Evolutionary conservation across 2,888 invertebrate genomes (phyloP), one percentile per base, ranked within the genome.

Genomic region (Dynastes maya): DNA sequence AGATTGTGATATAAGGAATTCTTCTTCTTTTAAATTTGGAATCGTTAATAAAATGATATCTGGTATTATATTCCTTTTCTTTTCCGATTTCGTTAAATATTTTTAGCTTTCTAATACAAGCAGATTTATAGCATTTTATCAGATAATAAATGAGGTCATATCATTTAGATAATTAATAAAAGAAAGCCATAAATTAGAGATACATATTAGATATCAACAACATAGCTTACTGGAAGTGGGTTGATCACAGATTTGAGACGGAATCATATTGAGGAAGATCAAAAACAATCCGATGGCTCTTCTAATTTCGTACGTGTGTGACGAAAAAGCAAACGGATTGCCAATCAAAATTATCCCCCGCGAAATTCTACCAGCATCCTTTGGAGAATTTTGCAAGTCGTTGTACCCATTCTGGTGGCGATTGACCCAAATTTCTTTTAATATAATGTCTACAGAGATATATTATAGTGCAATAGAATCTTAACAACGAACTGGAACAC

Each of bases 201-300:
- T 55, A 16, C 5, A 27, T 29, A 22, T 61, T 5, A 32, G 4
- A 45, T 45, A 45, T 45, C 45, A 45, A 45, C 45, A 45, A 45
- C 5, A 32, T 45, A 67, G 79, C 87, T 87, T 86, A 87, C 87
- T 87, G 84, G 86, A 86, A 82, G 85, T 83, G 80, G 86, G 74
- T 61, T 79, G 84, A 87, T 88, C 87, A 87, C 86, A 88, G 85
- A 85, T 85, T 83, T 87, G 84, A 88, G 88, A 88, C 87, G 88
- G 87, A 88, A 86, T 87, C 88, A 88, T 88, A 80, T 83, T 83
- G 81, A 82, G 81, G 81, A 81, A 83, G 82, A 81, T 71, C 81
- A 78, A 81, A 81, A 78, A 77, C 75, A 63, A 45, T 45, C 45
- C 22, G 58, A 16, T 37, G 45, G 40, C 72, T 74, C 27, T 40